Conservation (phyloP, 2,888 invertebrate species). For the Leucophenga montana region DNA sequence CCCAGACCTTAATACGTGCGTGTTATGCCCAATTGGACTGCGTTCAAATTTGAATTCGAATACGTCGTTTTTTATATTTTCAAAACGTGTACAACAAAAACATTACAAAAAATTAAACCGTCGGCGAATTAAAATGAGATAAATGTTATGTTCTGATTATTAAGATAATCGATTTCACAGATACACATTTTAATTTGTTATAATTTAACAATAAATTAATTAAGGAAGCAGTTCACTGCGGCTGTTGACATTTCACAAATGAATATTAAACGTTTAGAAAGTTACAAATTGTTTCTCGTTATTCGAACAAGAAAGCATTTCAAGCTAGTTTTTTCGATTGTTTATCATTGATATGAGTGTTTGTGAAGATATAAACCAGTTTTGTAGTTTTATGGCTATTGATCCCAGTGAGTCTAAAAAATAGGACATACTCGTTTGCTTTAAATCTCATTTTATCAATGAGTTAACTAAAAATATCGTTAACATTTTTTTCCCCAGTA, state of each 20-base stretch:
- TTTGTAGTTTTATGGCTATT: no score
- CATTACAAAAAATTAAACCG: background rate
- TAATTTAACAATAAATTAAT: no score
- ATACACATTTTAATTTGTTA: background rate
- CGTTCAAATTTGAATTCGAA: conserved; percentile 44
- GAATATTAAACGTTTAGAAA: no score
- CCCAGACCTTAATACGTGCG: conserved; percentile 68
- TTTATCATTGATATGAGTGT: background rate
- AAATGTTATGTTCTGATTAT: conserved; percentile 14
- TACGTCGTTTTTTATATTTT: background rate
- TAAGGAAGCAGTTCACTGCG: background rate
- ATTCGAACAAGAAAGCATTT: conserved; percentile 38
- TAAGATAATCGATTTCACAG: background rate
- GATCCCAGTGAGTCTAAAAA: no score
- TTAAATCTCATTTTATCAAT: no score
- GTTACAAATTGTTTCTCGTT: conserved; percentile 27
- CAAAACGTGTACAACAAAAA: conserved; percentile 2
- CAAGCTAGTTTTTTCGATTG: conserved; percentile 33
- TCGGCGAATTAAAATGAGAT: background rate
- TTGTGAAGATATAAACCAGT: background rate
- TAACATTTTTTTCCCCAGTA: no score
- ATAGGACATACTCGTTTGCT: no score
- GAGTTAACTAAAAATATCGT: no score
- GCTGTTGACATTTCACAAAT: background rate
- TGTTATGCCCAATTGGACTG: conserved; percentile 39